A percentile compares a stretch with the other conserved stretches of the same genome.
phyloP scores from a whole-genome alignment of 2,797 vertebrate species.

The Enteromius mattozi region DNA sequence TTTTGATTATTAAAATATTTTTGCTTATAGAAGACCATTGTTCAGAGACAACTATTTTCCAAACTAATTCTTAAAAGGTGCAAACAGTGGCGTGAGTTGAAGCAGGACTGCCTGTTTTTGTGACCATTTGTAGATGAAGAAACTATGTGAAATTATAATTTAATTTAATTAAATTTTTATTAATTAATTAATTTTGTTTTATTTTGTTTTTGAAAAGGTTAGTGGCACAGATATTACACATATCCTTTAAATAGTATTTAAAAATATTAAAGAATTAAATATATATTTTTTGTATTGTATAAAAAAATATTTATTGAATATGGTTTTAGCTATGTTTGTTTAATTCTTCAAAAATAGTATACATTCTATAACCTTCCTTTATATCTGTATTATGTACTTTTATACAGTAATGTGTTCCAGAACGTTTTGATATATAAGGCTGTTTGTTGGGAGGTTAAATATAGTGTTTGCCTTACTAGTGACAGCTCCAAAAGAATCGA shows the following conservation, averaged over 20 bases:
- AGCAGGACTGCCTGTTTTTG: background rate
- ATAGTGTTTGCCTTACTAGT: slow-evolving; percentile 39
- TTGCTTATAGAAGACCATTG: background rate
- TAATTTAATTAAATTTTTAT: background rate
- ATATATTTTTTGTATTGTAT: background rate
- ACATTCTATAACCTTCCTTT: background rate
- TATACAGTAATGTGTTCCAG: background rate
- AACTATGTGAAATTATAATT: background rate
- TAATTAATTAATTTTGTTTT: no score
- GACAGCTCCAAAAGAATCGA: slow-evolving; percentile 26
- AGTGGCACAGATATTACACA: background rate
- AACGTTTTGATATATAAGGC: background rate
- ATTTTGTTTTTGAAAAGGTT: background rate
- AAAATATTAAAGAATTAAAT: background rate
- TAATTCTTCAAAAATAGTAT: background rate
- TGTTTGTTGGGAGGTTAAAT: slow-evolving; percentile 27
- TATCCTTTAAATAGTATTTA: background rate
- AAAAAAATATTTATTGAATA: background rate
- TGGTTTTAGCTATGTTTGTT: background rate
- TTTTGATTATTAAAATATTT: background rate
- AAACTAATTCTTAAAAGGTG: background rate
- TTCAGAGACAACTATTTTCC: background rate
- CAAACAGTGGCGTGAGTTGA: background rate
- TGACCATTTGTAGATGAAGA: background rate
- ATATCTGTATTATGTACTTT: background rate